Evolutionary conservation across 2,888 invertebrate species (phyloP), one percentile per base, ranked within the genome.

Genomic region (Lithophane ornitopus): DNA sequence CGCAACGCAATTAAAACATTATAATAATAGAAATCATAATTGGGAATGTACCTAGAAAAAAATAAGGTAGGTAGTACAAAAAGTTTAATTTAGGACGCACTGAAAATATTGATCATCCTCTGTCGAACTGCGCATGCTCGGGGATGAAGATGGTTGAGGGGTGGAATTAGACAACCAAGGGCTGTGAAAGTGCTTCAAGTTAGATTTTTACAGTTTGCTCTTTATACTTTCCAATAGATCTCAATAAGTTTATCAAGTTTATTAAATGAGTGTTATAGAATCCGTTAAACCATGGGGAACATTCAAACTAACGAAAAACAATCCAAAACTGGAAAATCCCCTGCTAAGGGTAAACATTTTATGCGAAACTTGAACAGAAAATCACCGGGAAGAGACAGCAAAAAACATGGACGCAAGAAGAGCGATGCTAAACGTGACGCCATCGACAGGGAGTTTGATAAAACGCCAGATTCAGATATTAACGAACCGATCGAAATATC

Each of bases 321-420:
- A 82, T 83, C 92, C 61, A 97, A 97, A 91, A 91, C 94, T 52
- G 96, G 97, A 75, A 97, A 97, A 90, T 96, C 97, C n/a, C 97
- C 97, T n/a, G 95, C 96, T 8, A 97, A 97, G 91, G 93, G 96
- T 82, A 97, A 97, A 94, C 94, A 96, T 88, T 96, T 97, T 86
- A 97, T 97, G 82, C 96, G 96, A 87, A 96, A 96, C 85, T 90
- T 97, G 72, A 96, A 96, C 84, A 93, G 94, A 85, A 96, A 95
- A 88, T 93, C 95, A 41, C 91, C 93, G 78, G 96, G 91, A 54
- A 92, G 94, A 74, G 95, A 96, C 56, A 94, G 93, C 86, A 96
- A 95, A 88, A 96, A 96, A 85, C 94, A 94, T 91, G 93, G 92
- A 61, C 91, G 94, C 80, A 95, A 95, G 92, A 96, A 95, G 89